Percentiles rank a stretch among this genome's conserved stretches.
phyloP scores from a whole-genome alignment of 1,140 invertebrate species.

The Bombus polaris region DNA sequence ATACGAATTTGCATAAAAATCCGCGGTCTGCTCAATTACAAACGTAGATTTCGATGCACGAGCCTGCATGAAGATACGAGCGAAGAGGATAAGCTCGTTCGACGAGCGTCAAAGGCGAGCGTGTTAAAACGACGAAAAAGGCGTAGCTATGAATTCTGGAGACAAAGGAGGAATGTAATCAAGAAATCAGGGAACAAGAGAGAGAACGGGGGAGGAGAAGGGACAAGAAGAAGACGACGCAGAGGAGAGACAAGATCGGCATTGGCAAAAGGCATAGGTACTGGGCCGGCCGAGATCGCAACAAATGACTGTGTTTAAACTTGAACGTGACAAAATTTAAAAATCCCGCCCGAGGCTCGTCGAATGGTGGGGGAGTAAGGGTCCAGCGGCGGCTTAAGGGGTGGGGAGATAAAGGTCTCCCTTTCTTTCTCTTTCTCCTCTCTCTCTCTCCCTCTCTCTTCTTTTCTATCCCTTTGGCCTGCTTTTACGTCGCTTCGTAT shows the following conservation, averaged over 20 bases:
- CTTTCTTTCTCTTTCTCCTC: conserved; percentile 9
- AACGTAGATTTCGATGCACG: neutral
- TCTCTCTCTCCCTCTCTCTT: conserved; percentile 7
- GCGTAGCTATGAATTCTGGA: conserved; percentile 48
- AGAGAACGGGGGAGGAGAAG: conserved; percentile 10
- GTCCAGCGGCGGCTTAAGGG: neutral
- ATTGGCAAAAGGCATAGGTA: conserved; percentile 75
- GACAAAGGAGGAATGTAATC: conserved; percentile 58
- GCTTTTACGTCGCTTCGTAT: conserved; percentile 55
- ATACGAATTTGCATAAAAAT: neutral
- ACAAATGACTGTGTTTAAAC: conserved; percentile 83
- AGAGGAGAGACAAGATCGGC: conserved; percentile 67
- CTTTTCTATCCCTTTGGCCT: conserved; percentile 25
- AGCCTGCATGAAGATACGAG: neutral
- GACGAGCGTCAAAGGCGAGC: conserved; percentile 27
- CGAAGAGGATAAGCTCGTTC: conserved; percentile 9
- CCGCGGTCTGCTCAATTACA: neutral
- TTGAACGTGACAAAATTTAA: conserved; percentile 83
- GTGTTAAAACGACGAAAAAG: conserved; percentile 9
- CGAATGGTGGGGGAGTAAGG: conserved; percentile 42
- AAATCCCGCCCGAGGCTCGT: conserved; percentile 73
- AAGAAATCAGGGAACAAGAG: conserved; percentile 35
- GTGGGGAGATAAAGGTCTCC: neutral
- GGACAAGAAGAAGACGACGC: conserved; percentile 14
- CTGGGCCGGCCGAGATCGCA: conserved; percentile 72